A percentile compares a stretch with the other conserved stretches of the same genome.
phyloP scores from a whole-genome alignment of 1,140 invertebrate genomes.

The Triops cancriformis region DNA sequence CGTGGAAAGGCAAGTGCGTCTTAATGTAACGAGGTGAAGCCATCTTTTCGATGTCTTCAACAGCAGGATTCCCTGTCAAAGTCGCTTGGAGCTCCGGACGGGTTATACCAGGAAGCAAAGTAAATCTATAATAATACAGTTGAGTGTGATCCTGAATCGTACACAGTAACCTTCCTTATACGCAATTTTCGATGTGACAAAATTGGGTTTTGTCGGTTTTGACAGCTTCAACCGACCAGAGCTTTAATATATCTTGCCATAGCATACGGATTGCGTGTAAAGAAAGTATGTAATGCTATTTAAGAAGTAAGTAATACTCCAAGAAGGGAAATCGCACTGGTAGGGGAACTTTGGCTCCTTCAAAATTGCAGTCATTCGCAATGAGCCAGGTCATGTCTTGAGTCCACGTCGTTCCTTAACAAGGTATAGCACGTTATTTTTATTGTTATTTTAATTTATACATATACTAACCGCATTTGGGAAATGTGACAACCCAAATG shows the following conservation, averaged over 20 bases:
- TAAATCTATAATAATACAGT: background rate
- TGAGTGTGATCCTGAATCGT: background rate
- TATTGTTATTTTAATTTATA: too few species aligned
- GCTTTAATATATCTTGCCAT: conserved; percentile 19
- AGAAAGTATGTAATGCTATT: too few species aligned
- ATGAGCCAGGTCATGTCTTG: conserved; percentile 84
- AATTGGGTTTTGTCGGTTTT: too few species aligned
- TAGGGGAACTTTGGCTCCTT: conserved; percentile 59
- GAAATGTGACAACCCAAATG: conserved; percentile 21
- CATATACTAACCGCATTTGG: conserved; percentile 24
- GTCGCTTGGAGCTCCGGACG: background rate
- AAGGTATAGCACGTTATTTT: conserved; percentile 25
- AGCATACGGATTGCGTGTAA: too few species aligned
- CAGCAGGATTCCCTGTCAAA: background rate
- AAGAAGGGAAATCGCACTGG: conserved; percentile 48
- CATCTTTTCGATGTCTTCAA: background rate
- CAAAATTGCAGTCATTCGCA: conserved; percentile 65
- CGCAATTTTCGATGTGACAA: too few species aligned
- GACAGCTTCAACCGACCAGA: background rate
- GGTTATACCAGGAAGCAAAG: background rate
- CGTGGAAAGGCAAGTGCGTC: conserved; percentile 58
- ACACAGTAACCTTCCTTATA: background rate
- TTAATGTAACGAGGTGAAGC: conserved; percentile 41
- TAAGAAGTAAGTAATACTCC: conserved; percentile 42
- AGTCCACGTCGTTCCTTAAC: conserved; percentile 81